Evolutionary conservation across 2,888 invertebrate species (phyloP), one percentile per base, ranked within the genome.

Genomic region (Lacanobia oleracea): DNA sequence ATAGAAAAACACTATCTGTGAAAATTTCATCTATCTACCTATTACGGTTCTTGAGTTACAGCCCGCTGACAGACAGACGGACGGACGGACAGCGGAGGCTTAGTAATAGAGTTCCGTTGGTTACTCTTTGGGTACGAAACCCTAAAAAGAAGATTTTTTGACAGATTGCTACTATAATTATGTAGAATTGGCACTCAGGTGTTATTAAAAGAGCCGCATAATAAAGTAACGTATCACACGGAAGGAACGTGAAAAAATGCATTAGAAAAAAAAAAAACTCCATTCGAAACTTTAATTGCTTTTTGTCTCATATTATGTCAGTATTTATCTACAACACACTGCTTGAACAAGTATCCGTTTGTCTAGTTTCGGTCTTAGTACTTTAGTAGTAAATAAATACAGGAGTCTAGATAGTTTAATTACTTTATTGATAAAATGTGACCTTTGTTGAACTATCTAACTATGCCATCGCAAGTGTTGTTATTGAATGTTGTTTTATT

Each of bases 351-450:
- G 18, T 45, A 53, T 37, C 12, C 1, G 45, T 45, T 23, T 33
- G 10, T 40, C 48, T 60, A 69, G 60, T 60, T 43, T 27, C 51
- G 50, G 40, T 56, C 18, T 51, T 71, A 37, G 40, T 61, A 45
- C 14, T 43, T 51, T 71, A 37, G 40, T 61, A 45, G n/a, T 43
- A n/a, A 12, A 21, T 43, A n/a, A 12, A 21, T 27, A 54, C 21
- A 66, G 33, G 16, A 21, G 23, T 27, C 21, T 21, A 33, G 6
- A 71, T 56, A 48, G 37, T 40, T 21, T 45, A 7, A 37, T 37
- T 23, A 4, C 0, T 50, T 14, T 37, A 54, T 59, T 64, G 81
- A 79, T 79, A 67, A 81, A 64, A 60, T 50, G 2, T 77, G 72
- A 71, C 77, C 82, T 37, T 33, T 33, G 66, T 33, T 63, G 59